Evolutionary conservation across 2,888 invertebrate species (phyloP), one percentile per base, ranked within the genome.

Genomic region (Melieria crassipennis): DNA sequence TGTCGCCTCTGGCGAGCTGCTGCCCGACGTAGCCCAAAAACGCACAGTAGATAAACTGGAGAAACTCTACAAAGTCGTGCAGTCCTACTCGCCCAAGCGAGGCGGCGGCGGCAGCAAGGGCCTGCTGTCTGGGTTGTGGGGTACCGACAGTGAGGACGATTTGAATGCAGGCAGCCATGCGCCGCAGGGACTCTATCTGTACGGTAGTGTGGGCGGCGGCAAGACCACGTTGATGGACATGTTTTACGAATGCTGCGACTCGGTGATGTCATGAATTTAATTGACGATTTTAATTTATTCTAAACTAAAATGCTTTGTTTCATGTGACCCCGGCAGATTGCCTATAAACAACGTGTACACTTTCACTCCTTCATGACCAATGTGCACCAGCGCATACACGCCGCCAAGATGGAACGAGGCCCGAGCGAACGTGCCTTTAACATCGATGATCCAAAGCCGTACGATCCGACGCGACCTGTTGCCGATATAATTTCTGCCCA

Each of bases 221-320:
- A 99, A 99, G 89, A 99, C 99, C 6, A 99, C 99, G 93, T 88
- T 99, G 71, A 99, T 99, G 99, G 99, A 99, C 88, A 88, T 99
- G 81, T 99, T 99, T 88, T 96, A 93, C 88, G 92, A 96, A 79
- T 91, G 92, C 82, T 92, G 92, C 84, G 86, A 89, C 79, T 71
- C 78, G 66, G 89, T 91, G 83, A 74, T 75, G 75, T 47, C 30
- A 45, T 48, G 4, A 16, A 30, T 10, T 7, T n/a, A n/a, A 3
- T 6, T 10, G 9, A 45, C 1, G 2, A 57, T 55, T 43, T 52
- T 55, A 30, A 30, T 30, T 10, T 58, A n/a, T 10, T 43, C 5
- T 11, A 57, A 61, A 30, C 11, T 13, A 13, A 5, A 1, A 48
- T 46, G 48, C 47, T 4, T 10, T 52, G 55, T 64, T 70, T 69